Base-by-base conservation (phyloP, 2,888 invertebrate genomes). In the Chesias legatella region DNA sequence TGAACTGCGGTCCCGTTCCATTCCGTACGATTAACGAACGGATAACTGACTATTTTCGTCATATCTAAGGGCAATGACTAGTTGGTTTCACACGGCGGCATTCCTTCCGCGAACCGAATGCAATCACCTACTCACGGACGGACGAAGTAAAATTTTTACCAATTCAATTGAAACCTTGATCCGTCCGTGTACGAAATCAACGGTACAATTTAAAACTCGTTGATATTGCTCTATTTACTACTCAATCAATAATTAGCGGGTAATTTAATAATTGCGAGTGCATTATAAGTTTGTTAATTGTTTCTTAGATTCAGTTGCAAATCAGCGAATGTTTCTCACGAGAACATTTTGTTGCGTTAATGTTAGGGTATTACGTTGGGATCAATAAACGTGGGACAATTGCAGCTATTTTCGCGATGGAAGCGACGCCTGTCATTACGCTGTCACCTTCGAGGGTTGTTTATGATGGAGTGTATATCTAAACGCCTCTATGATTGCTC, bases 1-100 rank as follows among this genome's bases (percentile, higher is more conserved):
- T 65, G 82, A 80, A 74, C 81, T 54, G 45, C 51, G 48, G 53
- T 73, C 71, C 76, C 66, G 76, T 76, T 69, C 31, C 47, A 49
- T 41, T 51, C 58, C 53, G 53, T 54, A 57, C 58, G 49, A 60
- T 53, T 49, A 50, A 59, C 56, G 51, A 49, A 49, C 34, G 51
- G 44, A 44, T 53, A 49, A 41, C 47, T 55, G 52, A 44, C 52
- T 52, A 55, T 60, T 57, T 60, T 45, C 40, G 43, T 48, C 50
- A 51, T 50, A 50, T 57, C 40, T 54, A 48, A 47, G 46, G 39
- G 48, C 45, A 54, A 51, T 53, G 48, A 51, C 47, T 55, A 48
- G 42, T 48, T 55, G 50, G 42, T 48, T 48, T 47, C 25, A 46
- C 37, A 17, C 34, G 20, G 33, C 31, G 10, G 36, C 43, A 46